Percentiles rank a stretch among this genome's conserved stretches.
Evolutionary conservation across 2,113 vertebrate species (phyloP).

Genomic region (Ascaphus truei): DNA sequence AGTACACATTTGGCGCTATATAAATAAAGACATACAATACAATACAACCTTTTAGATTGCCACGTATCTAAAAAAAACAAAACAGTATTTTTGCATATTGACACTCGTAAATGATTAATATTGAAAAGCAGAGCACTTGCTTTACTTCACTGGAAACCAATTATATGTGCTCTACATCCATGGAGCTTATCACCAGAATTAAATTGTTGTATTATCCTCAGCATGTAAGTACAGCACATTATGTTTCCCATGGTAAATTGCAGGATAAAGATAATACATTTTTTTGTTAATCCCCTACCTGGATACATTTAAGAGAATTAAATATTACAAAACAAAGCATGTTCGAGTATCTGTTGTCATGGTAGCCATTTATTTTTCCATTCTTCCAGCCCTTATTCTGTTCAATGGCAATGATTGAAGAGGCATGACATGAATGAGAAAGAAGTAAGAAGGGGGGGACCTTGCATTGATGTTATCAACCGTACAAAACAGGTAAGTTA

Average conservation of each 20-base stretch:
- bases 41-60: no score
- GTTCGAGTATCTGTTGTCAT: neutral
- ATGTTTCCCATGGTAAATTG: neutral
- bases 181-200: neutral
- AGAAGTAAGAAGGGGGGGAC: neutral
- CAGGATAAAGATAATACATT: neutral
- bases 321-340: neutral
- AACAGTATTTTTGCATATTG: no score
- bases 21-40: no score
- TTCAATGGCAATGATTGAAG: neutral
- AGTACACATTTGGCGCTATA: no score
- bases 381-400: neutral
- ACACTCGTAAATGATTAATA: neutral
- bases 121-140: neutral
- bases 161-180: neutral
- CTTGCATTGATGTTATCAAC: neutral
- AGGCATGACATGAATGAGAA: neutral
- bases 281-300: neutral
- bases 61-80: no score
- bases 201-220: slow-evolving; percentile 8
- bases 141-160: neutral
- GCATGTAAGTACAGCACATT: neutral
- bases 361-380: neutral
- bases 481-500: neutral
- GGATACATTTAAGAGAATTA: neutral